Percentiles rank a stretch among this genome's conserved stretches.
phyloP scores from a whole-genome alignment of 2,888 invertebrate species.

The Reticulitermes lucifugus region DNA sequence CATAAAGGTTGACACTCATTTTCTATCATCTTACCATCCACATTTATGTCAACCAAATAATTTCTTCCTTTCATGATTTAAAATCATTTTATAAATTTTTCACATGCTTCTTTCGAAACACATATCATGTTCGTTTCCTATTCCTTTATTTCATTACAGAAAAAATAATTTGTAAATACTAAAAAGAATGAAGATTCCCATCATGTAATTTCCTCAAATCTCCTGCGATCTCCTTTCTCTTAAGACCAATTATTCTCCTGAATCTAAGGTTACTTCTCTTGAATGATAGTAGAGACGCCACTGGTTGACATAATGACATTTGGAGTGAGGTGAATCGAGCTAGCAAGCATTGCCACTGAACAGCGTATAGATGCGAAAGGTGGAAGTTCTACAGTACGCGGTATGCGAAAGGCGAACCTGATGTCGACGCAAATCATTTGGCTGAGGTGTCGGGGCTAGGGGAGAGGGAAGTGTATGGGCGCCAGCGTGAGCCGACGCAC shows the following conservation, averaged over 20 bases:
- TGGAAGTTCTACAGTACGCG: not conserved
- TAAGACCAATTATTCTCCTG: not conserved
- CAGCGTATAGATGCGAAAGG: not conserved
- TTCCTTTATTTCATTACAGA: too few relatives aligned
- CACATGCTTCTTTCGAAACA: too few relatives aligned
- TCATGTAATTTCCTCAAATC: too few relatives aligned
- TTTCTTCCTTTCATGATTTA: too few relatives aligned
- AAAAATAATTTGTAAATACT: too few relatives aligned
- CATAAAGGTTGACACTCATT: too few relatives aligned
- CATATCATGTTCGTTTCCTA: too few relatives aligned
- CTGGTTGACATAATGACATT: not conserved
- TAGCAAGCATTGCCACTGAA: not conserved
- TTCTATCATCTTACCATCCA: too few relatives aligned
- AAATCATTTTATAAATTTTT: too few relatives aligned
- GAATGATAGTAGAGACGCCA: not conserved
- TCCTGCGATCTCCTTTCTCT: too few relatives aligned
- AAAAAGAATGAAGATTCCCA: too few relatives aligned
- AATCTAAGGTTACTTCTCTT: not conserved
- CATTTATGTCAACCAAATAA: too few relatives aligned
- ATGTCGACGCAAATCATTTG: constrained; percentile 33
- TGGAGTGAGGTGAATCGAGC: not conserved
- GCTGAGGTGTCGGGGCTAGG: not conserved
- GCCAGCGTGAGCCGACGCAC: not conserved
- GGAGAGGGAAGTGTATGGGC: not conserved
- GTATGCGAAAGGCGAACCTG: not conserved